Percentiles rank a stretch among this genome's conserved stretches.
Conservation (phyloP, 2,888 invertebrate genomes). For the Parascotia fuliginaria region DNA sequence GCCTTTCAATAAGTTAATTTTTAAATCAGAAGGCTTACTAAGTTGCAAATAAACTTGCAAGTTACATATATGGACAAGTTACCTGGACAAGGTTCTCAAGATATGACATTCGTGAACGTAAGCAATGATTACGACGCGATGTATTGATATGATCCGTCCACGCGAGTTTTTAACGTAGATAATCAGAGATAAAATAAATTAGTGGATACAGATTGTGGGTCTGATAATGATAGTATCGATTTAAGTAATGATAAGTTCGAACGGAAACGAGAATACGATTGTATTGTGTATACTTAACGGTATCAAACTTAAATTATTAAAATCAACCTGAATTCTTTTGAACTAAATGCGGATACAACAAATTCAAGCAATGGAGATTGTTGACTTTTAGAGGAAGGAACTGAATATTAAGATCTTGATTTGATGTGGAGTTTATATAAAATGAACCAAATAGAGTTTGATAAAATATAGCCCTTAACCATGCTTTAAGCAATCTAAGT, state of each 20-base stretch:
- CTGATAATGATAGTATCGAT: conserved; percentile 35
- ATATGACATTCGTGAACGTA: conserved; percentile 68
- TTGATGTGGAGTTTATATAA: conserved; percentile 40
- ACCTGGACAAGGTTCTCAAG: conserved; percentile 74
- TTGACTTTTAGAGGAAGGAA: conserved; percentile 41
- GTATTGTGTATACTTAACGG: conserved; percentile 40
- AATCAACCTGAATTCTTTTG: conserved; percentile 48
- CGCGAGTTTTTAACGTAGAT: conserved; percentile 39
- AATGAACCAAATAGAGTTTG: conserved; percentile 26
- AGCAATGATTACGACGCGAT: conserved; percentile 63
- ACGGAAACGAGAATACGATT: conserved; percentile 29
- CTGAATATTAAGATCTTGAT: conserved; percentile 45
- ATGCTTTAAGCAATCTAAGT: too few relatives aligned
- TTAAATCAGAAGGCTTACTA: conserved; percentile 66
- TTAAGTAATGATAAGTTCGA: conserved; percentile 24
- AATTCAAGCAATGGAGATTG: conserved; percentile 46
- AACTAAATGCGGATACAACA: conserved; percentile 48
- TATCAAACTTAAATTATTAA: conserved; percentile 33
- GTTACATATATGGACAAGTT: conserved; percentile 74
- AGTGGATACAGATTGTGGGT: conserved; percentile 28
- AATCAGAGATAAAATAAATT: conserved; percentile 47
- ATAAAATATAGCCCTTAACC: too few relatives aligned
- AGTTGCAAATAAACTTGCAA: conserved; percentile 76
- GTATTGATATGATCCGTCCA: conserved; percentile 52
- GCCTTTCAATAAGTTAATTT: conserved; percentile 42